Base-by-base conservation (phyloP, 64 coral and sea anemone genomes). In the Exaiptasia diaphana region DNA sequence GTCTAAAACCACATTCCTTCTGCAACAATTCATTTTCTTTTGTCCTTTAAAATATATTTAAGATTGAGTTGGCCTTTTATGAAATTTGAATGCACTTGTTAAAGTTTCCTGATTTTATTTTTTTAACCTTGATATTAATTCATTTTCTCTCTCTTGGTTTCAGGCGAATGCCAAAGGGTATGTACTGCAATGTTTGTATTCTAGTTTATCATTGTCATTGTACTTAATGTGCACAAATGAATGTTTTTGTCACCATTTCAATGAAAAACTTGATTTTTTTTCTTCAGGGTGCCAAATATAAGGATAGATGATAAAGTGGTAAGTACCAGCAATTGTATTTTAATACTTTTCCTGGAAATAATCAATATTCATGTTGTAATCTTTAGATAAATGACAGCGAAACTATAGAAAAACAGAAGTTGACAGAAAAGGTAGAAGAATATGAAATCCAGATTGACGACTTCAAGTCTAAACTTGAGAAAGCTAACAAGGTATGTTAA, bases 221-320 rank as follows among this genome's bases (percentile, higher is more conserved):
- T n/a, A n/a, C n/a, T n/a, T n/a, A n/a, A n/a, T n/a, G n/a, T n/a
- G n/a, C n/a, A n/a, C 12, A 35, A 44, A 26, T 50, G 26, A 0
- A 65, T 35, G 43, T 15, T 31, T 15, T 75, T 44, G 3, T 75
- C 39, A 32, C 50, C 13, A 25, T 50, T 74, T 35, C 13, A 4
- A 20, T 35, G 26, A 53, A 17, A 32, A 23, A 27, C 3, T 31
- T 28, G 29, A 65, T 65, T 18, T 67, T 29, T 84, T 28, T 53
- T 62, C 67, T 68, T 38, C 53, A 87, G 84, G 28, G 61, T 65
- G 15, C 56, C 84, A 68, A 78, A 87, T 64, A 87, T 32, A 67
- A 87, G 84, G 75, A 87, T 87, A 87, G 84, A 87, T 23, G 65
- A 87, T 29, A 87, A 87, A 78, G 84, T 50, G 20, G 84, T 87